Evolutionary conservation across 2,797 vertebrate species (phyloP), one percentile per base, ranked within the genome.

Genomic region (Phyllotis vaccarum): DNA sequence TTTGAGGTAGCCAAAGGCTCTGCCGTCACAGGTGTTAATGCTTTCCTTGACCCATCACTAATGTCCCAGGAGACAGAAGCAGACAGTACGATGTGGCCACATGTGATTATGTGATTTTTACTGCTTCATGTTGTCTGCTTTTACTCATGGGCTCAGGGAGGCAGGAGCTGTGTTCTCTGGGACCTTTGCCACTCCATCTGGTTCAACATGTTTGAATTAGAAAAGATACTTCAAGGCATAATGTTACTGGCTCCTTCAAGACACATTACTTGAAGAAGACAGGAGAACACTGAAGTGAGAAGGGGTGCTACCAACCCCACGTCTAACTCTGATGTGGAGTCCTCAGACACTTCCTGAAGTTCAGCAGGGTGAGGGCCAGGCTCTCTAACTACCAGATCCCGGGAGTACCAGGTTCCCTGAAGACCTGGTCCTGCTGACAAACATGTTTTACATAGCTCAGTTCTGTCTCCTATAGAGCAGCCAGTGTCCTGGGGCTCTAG

Each of bases 21-120:
- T 43, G 24, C 31, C 46, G 17, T 0, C 0, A 24, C 52, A 85
- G 75, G 54, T 0, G 0, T 54, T 60, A 76, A 24, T 24, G 10
- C 31, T 78, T 34, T 54, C 34, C 49, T 29, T 46, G 58, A 37
- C 16, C 58, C 12, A 16, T 21, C 8, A 13, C 2, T 3, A 29
- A 34, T 0, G n/a, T 75, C 82, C 62, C 0, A 0, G 37, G 34
- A 87, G 19, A n/a, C 34, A 49, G 78, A 9, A 66, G 60, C 19
- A 34, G 82, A 60, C 4, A 34, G 3, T 0, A 0, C 0, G 31
- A 19, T 1, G 21, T 3, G 11, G 8, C 68, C 58, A 5, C 5
- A 22, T 19, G 11, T 3, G 6, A n/a, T n/a, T n/a, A n/a, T 27
- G 29, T 29, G 17, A 31, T 4, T 1, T 14, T 27, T 16, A 19